Base-by-base conservation (phyloP, 1,140 invertebrate genomes). In the Caerostris extrusa region DNA sequence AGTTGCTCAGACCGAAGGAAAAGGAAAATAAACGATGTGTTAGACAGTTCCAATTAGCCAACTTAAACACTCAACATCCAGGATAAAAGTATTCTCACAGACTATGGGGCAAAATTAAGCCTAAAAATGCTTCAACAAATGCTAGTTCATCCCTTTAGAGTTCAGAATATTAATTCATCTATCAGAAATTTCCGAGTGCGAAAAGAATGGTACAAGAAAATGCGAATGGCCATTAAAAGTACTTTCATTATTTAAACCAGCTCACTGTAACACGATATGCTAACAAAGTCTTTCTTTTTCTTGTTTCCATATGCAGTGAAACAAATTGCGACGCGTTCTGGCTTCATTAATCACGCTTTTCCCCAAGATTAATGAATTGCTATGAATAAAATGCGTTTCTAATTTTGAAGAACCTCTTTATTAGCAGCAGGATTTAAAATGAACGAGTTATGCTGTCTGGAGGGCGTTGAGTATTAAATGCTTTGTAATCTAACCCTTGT, bases 301-400 rank as follows among this genome's bases (percentile, higher is more conserved):
- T 77, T 77, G 50, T 77, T 77, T 77, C 34, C 34, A 7, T 77
- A 77, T 77, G 8, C 69, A 53, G 7, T 50, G 69, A 53, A 77
- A 77, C 69, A 50, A 77, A 77, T 34, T 77, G 69, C 69, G 69
- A 77, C 34, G 69, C 69, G 50, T 77, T 53, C 50, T 77, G 69
- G 69, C 69, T 77, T 77, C 69, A 77, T 77, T 77, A 77, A 77
- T 77, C 69, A 77, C 69, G 50, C 69, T 53, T 77, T 77, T 10
- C 19, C 3, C 69, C 8, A 34, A 77, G 69, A 77, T 77, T 77
- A 77, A 77, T 77, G 69, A 77, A 77, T 77, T 50, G 8, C 50
- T 53, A 53, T 10, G 10, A 77, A 34, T 77, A 77, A 50, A 77
- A 77, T 50, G 69, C 69, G 34, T 77, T 77, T 77, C 19, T 77